These are phyloP conservation scores for Tineola bisselliella DNA, from an alignment of 2,888 invertebrate species.

Conservation along the genomic window DNA sequence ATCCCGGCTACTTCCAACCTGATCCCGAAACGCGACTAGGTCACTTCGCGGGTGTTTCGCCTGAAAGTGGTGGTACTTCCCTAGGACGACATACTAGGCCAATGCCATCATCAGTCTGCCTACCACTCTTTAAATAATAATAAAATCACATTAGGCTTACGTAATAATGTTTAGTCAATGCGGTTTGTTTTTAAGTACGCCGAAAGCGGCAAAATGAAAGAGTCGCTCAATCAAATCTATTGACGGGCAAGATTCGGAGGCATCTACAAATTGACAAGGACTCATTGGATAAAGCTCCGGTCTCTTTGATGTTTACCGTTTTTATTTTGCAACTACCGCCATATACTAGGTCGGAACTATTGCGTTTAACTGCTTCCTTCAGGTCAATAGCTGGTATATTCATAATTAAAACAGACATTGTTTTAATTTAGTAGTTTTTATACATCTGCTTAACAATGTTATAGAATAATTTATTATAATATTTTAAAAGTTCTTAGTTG, in stretches of 20 bases:
- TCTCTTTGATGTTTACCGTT: constrained; percentile 29
- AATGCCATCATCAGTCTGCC: too few relatives aligned
- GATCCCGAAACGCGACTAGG: too few relatives aligned
- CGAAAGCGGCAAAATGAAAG: background rate
- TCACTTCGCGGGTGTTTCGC: too few relatives aligned
- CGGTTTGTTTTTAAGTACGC: background rate
- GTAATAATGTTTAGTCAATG: background rate
- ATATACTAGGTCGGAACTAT: background rate
- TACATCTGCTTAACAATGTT: too few relatives aligned
- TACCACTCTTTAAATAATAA: too few relatives aligned
- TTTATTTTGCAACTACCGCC: background rate
- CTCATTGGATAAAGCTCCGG: constrained; percentile 36
- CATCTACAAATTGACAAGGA: constrained; percentile 14
- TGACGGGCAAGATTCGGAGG: constrained; percentile 2
- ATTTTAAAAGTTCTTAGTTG: too few relatives aligned
- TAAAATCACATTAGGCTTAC: background rate
- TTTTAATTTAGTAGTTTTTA: too few relatives aligned
- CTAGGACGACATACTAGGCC: too few relatives aligned
- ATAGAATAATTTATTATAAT: too few relatives aligned
- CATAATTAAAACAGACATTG: too few relatives aligned
- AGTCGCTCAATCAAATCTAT: constrained; percentile 6
- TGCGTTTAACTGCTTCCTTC: background rate
- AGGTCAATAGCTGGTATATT: background rate
- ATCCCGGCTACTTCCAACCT: too few relatives aligned
- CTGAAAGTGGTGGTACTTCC: too few relatives aligned